Conservation (phyloP, 2,797 vertebrate genomes). For the Oryzias dopingdopingensis region DNA sequence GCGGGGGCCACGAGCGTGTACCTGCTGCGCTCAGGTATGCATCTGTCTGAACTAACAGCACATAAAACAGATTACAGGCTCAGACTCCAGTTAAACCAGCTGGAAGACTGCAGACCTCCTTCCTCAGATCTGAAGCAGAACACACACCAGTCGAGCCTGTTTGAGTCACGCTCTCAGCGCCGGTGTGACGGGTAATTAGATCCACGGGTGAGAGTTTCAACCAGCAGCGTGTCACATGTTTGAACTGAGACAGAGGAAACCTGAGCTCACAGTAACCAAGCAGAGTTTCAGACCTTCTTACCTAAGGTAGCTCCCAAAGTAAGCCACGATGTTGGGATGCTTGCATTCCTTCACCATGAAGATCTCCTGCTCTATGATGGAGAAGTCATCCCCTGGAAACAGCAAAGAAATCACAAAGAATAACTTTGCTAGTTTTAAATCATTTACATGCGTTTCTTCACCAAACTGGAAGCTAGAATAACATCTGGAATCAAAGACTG, state of each 20-base stretch:
- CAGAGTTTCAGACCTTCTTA: constrained; percentile 67
- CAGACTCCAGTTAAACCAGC: constrained; percentile 69
- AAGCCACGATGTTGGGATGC: constrained; percentile 96
- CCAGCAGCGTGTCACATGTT: constrained; percentile 9
- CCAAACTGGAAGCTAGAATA: too few relatives aligned
- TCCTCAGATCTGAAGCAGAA: constrained; percentile 30
- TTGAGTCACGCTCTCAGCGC: constrained; percentile 53
- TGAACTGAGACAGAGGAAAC: constrained; percentile 5
- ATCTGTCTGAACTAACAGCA: constrained; percentile 30
- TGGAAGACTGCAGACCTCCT: constrained; percentile 52
- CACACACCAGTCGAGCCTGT: neutral
- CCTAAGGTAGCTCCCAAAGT: constrained; percentile 99
- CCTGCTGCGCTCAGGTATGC: constrained; percentile 53
- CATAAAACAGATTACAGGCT: constrained; percentile 65
- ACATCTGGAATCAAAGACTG: too few relatives aligned
- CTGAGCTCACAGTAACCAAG: constrained; percentile 30
- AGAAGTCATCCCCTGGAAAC: constrained; percentile 94
- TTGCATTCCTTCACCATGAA: constrained; percentile 99
- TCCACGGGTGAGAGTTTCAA: constrained; percentile 28
- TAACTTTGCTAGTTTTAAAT: neutral
- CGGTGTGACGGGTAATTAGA: constrained; percentile 40
- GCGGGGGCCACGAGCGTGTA: constrained; percentile 4
- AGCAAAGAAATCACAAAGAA: constrained; percentile 38
- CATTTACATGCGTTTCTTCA: too few relatives aligned
- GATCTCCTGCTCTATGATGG: constrained; percentile 98